phyloP scores from a whole-genome alignment of 2,797 vertebrate genomes.

The Hypotaenidia philippensis region DNA sequence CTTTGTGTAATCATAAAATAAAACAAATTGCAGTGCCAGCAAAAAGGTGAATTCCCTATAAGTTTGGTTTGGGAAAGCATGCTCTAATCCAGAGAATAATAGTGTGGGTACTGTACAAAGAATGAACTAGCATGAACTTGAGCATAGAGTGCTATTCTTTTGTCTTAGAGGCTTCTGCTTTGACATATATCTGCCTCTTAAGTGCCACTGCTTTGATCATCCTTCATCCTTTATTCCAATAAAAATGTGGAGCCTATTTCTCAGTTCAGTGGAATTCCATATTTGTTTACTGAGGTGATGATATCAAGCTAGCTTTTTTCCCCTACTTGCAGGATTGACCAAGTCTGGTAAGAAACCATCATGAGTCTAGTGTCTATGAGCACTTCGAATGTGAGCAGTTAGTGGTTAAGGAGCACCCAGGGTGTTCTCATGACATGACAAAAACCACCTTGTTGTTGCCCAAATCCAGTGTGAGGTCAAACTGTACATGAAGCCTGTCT shows the following conservation, averaged over 20 bases:
- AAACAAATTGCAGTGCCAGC: not conserved
- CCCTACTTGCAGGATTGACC: not conserved
- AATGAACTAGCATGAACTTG: not conserved
- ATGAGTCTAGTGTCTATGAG: not conserved
- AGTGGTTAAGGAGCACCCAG: not conserved
- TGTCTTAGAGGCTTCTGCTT: not conserved
- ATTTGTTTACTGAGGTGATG: not conserved
- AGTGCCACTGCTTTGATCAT: not conserved
- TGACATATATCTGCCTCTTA: not conserved
- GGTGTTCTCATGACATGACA: not conserved
- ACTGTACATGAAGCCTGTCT: not conserved
- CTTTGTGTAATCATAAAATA: not conserved
- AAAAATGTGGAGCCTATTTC: slow-evolving; percentile 1
- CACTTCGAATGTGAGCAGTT: fast-evolving
- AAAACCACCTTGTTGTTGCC: not conserved
- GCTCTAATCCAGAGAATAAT: not conserved
- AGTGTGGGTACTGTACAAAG: not conserved
- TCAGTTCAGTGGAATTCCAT: not conserved
- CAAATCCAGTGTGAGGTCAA: not conserved
- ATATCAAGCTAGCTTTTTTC: not conserved
- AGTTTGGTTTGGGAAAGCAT: not conserved
- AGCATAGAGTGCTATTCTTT: not conserved
- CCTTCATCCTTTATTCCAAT: not conserved
- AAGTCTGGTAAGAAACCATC: not conserved
- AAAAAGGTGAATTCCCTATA: not conserved